These are phyloP conservation scores for Sericinus montela DNA, from an alignment of 2,888 invertebrate genomes.

Conservation along the genomic window DNA sequence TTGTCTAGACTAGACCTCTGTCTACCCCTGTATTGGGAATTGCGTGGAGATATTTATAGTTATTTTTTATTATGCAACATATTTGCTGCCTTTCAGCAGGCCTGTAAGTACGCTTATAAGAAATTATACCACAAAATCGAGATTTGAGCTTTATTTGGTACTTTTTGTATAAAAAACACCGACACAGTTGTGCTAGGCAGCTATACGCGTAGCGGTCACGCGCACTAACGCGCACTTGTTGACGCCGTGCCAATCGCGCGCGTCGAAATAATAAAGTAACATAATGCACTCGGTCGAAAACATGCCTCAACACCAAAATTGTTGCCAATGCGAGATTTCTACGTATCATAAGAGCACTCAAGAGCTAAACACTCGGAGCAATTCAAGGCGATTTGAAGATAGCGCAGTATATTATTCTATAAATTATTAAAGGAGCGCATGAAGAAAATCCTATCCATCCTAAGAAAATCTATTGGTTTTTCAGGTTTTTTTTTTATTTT, in stretches of 20 bases:
- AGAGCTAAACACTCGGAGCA: background rate
- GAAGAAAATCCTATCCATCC: background rate
- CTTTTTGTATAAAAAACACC: too few relatives aligned
- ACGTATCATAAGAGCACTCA: background rate
- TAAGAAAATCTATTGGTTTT: too few relatives aligned
- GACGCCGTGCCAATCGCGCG: slow-evolving; percentile 58
- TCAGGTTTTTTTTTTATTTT: too few relatives aligned
- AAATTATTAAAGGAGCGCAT: background rate
- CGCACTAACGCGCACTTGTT: slow-evolving; percentile 42
- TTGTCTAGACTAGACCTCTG: too few relatives aligned
- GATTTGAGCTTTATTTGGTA: too few relatives aligned
- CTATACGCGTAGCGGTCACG: slow-evolving; percentile 25
- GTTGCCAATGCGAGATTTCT: slow-evolving; percentile 19
- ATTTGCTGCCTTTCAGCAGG: too few relatives aligned
- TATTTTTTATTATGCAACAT: too few relatives aligned
- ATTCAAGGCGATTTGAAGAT: slow-evolving; percentile 5
- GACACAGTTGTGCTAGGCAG: too few relatives aligned
- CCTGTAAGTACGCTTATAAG: too few relatives aligned
- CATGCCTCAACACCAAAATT: slow-evolving; percentile 22
- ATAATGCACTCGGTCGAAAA: slow-evolving; percentile 28
- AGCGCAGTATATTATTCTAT: background rate
- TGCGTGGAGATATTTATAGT: too few relatives aligned
- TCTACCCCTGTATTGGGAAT: too few relatives aligned
- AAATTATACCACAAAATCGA: too few relatives aligned
- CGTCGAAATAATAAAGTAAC: slow-evolving; percentile 44